Conservation (phyloP, 2,888 invertebrate species). For the Opisthograptis luteolata region DNA sequence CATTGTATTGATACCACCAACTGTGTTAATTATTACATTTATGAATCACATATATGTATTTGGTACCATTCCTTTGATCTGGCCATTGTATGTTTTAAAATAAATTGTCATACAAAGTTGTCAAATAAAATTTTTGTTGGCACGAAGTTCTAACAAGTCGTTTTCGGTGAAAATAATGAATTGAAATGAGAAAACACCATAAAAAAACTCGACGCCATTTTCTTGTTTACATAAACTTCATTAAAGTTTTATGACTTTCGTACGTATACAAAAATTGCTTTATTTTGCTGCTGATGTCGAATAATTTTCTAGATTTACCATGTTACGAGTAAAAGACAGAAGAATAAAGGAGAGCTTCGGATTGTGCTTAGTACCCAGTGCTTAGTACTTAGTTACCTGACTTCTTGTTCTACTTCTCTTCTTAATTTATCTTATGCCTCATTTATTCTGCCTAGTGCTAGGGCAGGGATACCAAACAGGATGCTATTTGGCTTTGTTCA, state of each 20-base stretch:
- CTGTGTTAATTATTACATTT: slow-evolving; percentile 21
- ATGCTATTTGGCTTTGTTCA: too few relatives aligned
- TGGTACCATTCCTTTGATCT: slow-evolving; percentile 19
- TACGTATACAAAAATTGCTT: slow-evolving; percentile 37
- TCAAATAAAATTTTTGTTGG: slow-evolving; percentile 21
- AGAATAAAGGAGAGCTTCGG: slow-evolving; percentile 18
- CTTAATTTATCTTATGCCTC: too few relatives aligned
- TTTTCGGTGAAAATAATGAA: slow-evolving; percentile 26
- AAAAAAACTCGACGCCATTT: slow-evolving; percentile 27
- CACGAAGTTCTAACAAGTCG: slow-evolving; percentile 21
- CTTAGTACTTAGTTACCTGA: too few relatives aligned
- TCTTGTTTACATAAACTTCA: slow-evolving; percentile 37
- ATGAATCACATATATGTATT: slow-evolving; percentile 18
- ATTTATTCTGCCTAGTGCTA: too few relatives aligned
- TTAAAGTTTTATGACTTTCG: slow-evolving; percentile 48
- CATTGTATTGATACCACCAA: slow-evolving; percentile 6
- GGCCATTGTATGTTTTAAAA: slow-evolving; percentile 4
- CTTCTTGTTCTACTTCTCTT: too few relatives aligned
- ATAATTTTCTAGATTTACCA: slow-evolving; percentile 14
- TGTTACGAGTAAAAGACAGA: too few relatives aligned
- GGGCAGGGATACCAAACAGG: too few relatives aligned
- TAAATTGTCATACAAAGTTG: slow-evolving; percentile 17
- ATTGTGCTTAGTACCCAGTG: background rate
- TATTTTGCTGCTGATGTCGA: slow-evolving; percentile 32
- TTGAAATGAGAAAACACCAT: slow-evolving; percentile 25